These are phyloP conservation scores for Gadus macrocephalus DNA, from an alignment of 2,113 vertebrate species.

Conservation along the genomic window DNA sequence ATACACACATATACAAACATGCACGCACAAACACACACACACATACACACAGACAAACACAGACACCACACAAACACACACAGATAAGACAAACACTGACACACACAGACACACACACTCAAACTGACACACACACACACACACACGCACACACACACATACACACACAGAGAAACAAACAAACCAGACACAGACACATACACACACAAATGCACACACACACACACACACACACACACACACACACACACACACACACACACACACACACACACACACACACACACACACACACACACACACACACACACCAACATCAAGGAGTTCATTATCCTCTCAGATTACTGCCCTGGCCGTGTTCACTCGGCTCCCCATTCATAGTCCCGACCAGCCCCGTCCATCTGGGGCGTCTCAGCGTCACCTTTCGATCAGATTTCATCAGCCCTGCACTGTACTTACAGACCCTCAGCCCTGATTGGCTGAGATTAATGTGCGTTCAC, in stretches of 20 bases:
- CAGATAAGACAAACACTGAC: background rate
- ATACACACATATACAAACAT: background rate
- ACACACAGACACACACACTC: constrained; percentile 8
- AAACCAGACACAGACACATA: constrained; percentile 6
- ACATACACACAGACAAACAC: constrained; percentile 2
- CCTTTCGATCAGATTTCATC: constrained; percentile 8
- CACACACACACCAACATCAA: constrained; percentile 35
- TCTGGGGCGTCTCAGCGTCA: constrained; percentile 4
- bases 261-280: constrained; percentile 7
- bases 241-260: background rate
- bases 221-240: constrained; percentile 8
- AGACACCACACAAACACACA: constrained; percentile 4
- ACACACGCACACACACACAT: background rate
- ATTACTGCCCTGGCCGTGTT: constrained; percentile 25
- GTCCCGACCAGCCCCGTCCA: background rate
- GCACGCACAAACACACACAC: background rate
- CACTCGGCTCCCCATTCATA: constrained; percentile 9
- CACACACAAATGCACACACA: background rate
- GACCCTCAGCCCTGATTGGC: background rate
- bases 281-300: constrained; percentile 19
- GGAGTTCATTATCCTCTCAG: constrained; percentile 34
- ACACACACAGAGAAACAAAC: constrained; percentile 17
- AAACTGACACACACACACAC: background rate
- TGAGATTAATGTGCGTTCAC: no score
- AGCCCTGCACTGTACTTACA: constrained; percentile 3